A percentile compares a stretch with the other conserved stretches of the same genome.
Evolutionary conservation across 2,888 invertebrate species (phyloP).

Genomic region (Drosophila merina): DNA sequence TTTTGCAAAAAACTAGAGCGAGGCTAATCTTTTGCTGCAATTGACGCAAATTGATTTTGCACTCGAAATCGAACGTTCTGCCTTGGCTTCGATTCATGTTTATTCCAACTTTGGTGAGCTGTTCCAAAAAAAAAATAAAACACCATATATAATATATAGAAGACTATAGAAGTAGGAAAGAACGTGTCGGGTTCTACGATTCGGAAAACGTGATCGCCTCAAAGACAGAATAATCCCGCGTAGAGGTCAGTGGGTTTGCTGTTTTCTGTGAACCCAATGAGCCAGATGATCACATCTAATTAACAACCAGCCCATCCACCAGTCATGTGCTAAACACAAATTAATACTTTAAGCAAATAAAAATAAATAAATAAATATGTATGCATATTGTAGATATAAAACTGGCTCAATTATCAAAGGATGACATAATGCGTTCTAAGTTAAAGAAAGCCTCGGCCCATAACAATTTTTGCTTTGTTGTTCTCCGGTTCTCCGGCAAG

Average conservation of each 20-base stretch:
- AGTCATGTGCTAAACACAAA: constrained; percentile 14
- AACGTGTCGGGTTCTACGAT: constrained; percentile 24
- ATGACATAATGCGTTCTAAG: constrained; percentile 30
- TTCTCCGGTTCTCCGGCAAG: neutral
- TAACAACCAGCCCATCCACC: constrained; percentile 1
- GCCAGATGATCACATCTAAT: constrained; percentile 4
- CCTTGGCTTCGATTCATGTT: constrained; percentile 46
- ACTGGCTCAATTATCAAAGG: constrained; percentile 1
- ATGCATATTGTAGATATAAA: neutral
- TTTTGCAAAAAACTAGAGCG: constrained; percentile 59
- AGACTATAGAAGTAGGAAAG: neutral
- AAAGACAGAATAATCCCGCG: constrained; percentile 9
- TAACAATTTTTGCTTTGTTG: neutral
- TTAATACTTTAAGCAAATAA: neutral
- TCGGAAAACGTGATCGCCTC: constrained; percentile 29
- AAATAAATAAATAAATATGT: neutral
- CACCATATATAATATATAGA: no score
- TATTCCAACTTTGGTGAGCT: constrained; percentile 31
- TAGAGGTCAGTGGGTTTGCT: constrained; percentile 20
- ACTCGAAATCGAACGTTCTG: constrained; percentile 51
- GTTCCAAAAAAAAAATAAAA: constrained; percentile 20
- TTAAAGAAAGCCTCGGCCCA: constrained; percentile 21
- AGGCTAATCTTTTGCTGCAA: constrained; percentile 74
- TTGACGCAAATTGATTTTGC: constrained; percentile 70
- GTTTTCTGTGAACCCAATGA: neutral